Conservation (phyloP, 2,888 invertebrate species). For the Drosophila mayaguana region DNA sequence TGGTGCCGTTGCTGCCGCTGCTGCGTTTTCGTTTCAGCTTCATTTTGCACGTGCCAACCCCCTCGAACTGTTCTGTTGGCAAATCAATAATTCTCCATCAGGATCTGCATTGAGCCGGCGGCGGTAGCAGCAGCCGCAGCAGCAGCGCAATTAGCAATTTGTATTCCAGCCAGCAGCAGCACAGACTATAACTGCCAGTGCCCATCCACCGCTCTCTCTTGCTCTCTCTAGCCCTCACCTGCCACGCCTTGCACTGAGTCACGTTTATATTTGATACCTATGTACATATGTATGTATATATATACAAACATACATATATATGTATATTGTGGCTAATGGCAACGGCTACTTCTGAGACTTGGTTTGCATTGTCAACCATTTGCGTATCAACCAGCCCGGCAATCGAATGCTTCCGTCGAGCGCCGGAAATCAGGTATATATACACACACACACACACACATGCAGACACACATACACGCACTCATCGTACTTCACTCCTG, state of each 20-base stretch:
- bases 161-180: slow-evolving; percentile 56
- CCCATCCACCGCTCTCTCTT: not conserved
- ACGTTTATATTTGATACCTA: slow-evolving; percentile 32
- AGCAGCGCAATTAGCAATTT: slow-evolving; percentile 67
- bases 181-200: slow-evolving; percentile 27
- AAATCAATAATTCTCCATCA: slow-evolving; percentile 74
- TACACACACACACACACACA: slow-evolving; percentile 9
- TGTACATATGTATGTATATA: not conserved
- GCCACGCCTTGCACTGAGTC: slow-evolving; percentile 41
- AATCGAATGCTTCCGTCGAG: slow-evolving; percentile 72
- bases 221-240: not conserved
- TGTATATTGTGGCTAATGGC: slow-evolving; percentile 17
- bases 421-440: slow-evolving; percentile 75
- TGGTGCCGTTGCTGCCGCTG: slow-evolving; percentile 29
- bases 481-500: slow-evolving; percentile 17
- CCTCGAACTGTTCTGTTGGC: slow-evolving; percentile 34
- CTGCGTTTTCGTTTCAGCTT: slow-evolving; percentile 50
- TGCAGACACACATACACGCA: not conserved
- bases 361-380: slow-evolving; percentile 54
- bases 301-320: slow-evolving; percentile 6
- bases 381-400: slow-evolving; percentile 41
- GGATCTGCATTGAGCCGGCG: slow-evolving; percentile 57
- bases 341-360: slow-evolving; percentile 37
- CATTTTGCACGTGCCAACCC: slow-evolving; percentile 49
- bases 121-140: slow-evolving; percentile 14